Evolutionary conservation across 1,140 invertebrate genomes (phyloP).

Genomic region (Papilio aristodemus): DNA sequence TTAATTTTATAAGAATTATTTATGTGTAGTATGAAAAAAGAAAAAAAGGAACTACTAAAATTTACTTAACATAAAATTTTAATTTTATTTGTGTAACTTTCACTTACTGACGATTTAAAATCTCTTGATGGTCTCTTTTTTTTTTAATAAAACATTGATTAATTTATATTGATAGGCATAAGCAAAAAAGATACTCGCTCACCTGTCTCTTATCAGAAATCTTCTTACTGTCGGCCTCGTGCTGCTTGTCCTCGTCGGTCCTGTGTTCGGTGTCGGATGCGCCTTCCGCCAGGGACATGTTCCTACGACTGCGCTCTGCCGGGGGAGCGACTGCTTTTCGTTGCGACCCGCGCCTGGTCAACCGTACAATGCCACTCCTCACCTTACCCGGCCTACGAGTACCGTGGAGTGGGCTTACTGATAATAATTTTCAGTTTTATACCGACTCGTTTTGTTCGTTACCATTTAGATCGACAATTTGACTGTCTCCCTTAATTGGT

Average conservation of each 20-base stretch:
- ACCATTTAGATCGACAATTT: not conserved
- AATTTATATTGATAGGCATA: not conserved
- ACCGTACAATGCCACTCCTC: slow-evolving; percentile 62
- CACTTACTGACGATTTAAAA: too few species aligned
- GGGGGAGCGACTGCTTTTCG: slow-evolving; percentile 52
- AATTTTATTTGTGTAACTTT: too few species aligned
- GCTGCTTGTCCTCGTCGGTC: slow-evolving; percentile 47
- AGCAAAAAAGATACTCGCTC: slow-evolving; percentile 35
- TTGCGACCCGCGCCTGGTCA: slow-evolving; percentile 48
- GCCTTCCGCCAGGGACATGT: slow-evolving; percentile 74
- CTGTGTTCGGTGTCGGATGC: slow-evolving; percentile 68
- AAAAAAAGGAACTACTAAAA: too few species aligned
- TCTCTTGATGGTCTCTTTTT: too few species aligned
- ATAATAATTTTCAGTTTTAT: slow-evolving; percentile 18
- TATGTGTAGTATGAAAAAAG: too few species aligned
- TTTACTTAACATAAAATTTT: too few species aligned
- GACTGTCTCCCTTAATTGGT: slow-evolving; percentile 35
- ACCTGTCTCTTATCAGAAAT: slow-evolving; percentile 54
- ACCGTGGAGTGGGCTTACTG: slow-evolving; percentile 45
- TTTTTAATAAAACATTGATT: too few species aligned
- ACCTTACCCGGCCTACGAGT: slow-evolving; percentile 29
- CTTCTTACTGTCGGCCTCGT: slow-evolving; percentile 46
- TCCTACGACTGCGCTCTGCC: slow-evolving; percentile 56
- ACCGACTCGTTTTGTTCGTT: not conserved
- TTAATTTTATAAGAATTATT: too few species aligned